Base-by-base conservation (phyloP, 2,888 invertebrate genomes). In the Ryuthela nishihirai region DNA sequence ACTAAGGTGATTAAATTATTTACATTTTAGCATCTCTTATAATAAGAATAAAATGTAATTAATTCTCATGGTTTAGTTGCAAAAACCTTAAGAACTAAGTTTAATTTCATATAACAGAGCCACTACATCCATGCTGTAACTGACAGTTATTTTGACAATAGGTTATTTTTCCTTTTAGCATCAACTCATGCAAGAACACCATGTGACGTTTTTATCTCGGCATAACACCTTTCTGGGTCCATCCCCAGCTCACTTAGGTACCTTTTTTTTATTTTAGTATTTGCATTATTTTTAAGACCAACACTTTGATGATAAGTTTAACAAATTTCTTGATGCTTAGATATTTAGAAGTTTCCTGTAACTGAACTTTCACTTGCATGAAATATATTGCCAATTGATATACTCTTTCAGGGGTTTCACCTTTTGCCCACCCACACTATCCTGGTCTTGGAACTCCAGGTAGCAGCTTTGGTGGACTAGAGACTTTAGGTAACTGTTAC, bases 391-490 rank as follows among this genome's bases (percentile, higher is more conserved):
- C 12, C 24, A 20, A 23, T 12, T 36, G 17, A 25, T 49, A 20
- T 32, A 17, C 20, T 20, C 20, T 39, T 26, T 3, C 45, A 56
- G 66, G 66, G 12, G 56, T 66, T n/a, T 56, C 66, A 25, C 64
- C 66, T n/a, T 65, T 64, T 47, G 58, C 61, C 45, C 65, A 65
- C 49, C 67, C 67, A 47, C 58, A 45, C 44, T 67, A 67, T 54
- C 64, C 64, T 35, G 56, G 50, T 12, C 42, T 55, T 25, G 58
- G 65, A 40, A 38, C 63, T 24, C 61, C 65, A n/a, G 63, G 62
- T 25, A 59, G 54, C 42, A 62, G 62, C 40, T 67, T 65, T 40
- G 65, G 63, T n/a, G 67, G 65, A 17, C 54, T 67, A n/a, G 67
- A 64, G 23, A 45, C 64, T 20, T 34, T 67, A 54, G 64, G 67